Conservation (phyloP, 2,113 vertebrate genomes). For the Dromiciops gliroides region DNA sequence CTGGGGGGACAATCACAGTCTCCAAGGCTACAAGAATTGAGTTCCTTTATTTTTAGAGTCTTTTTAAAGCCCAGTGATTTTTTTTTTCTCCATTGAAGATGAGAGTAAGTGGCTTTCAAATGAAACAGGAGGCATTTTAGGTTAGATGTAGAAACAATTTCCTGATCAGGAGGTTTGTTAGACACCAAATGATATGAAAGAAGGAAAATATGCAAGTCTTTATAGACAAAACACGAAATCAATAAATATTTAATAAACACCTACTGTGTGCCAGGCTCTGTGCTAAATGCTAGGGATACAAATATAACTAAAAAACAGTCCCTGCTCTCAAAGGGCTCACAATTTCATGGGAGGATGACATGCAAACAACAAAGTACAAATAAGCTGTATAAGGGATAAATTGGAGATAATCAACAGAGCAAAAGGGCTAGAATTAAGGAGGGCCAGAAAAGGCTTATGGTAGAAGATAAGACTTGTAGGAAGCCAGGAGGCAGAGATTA, state of each 20-base stretch:
- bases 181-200: no score
- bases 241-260: background rate
- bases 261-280: background rate
- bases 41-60: slow-evolving; percentile 11
- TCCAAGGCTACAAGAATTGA: slow-evolving; percentile 33
- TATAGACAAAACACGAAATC: background rate
- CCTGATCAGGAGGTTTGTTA: background rate
- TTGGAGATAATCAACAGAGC: background rate
- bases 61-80: background rate
- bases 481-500: background rate
- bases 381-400: background rate
- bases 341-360: background rate
- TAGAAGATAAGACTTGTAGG: background rate
- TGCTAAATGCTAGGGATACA: background rate
- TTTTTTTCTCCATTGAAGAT: slow-evolving; percentile 24
- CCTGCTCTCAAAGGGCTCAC: background rate
- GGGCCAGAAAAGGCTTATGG: background rate
- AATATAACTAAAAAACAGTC: background rate
- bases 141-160: slow-evolving; percentile 42
- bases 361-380: background rate
- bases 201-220: background rate
- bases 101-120: slow-evolving; percentile 28
- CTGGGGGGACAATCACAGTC: background rate
- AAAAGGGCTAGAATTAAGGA: background rate
- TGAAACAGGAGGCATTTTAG: background rate